These are phyloP conservation scores for Lemur catta DNA, from an alignment of 2,797 vertebrate genomes.

Conservation along the genomic window DNA sequence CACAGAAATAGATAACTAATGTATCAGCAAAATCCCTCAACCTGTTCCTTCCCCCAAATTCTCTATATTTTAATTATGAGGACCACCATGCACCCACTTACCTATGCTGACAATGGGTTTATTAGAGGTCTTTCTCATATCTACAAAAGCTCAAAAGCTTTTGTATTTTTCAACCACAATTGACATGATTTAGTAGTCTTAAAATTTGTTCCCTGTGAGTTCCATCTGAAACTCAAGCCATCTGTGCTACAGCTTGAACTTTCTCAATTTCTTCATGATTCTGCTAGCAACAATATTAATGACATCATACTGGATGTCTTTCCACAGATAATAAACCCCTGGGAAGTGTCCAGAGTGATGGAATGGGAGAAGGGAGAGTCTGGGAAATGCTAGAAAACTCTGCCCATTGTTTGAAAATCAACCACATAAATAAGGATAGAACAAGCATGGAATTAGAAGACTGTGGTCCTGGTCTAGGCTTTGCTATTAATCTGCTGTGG, in stretches of 20 bases:
- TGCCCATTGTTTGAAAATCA: not conserved
- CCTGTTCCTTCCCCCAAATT: not conserved
- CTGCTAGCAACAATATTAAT: constrained; percentile 42
- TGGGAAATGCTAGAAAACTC: constrained; percentile 33
- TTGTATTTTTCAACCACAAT: not conserved
- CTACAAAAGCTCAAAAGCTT: not conserved
- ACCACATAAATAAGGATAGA: not conserved
- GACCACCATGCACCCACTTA: not conserved
- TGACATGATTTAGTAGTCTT: not conserved
- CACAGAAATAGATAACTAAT: not conserved
- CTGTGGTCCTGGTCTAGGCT: not conserved
- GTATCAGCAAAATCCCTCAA: not conserved
- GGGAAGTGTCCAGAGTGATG: constrained; percentile 61
- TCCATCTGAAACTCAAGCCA: constrained; percentile 35
- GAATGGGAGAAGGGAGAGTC: not conserved
- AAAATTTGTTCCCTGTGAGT: constrained; percentile 2
- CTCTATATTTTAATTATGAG: not conserved
- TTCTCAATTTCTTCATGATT: constrained; percentile 33
- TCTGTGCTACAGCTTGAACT: constrained; percentile 31
- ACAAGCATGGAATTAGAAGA: not conserved
- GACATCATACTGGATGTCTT: constrained; percentile 65
- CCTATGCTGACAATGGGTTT: not conserved
- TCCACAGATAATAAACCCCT: constrained; percentile 57
- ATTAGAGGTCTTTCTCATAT: not conserved
- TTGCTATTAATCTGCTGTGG: not conserved